Conservation (phyloP, 1,140 invertebrate species). For the Archivesica marissinica region DNA sequence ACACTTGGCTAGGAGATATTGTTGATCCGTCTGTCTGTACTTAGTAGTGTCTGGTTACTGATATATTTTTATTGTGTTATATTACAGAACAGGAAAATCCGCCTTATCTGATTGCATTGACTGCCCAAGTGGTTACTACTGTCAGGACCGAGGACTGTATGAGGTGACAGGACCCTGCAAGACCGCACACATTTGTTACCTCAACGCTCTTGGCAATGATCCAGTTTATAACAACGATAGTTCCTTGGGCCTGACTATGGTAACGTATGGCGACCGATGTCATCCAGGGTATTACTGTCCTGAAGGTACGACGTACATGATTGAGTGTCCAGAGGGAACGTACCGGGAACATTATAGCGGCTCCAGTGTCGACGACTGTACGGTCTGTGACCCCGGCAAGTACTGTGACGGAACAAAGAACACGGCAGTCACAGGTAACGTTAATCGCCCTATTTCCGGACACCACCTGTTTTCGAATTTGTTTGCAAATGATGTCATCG, state of each 20-base stretch:
- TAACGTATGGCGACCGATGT: constrained; percentile 80
- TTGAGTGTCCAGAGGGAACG: constrained; percentile 79
- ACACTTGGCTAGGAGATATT: no score
- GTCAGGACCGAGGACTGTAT: constrained; percentile 75
- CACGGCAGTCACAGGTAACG: constrained; percentile 72
- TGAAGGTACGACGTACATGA: constrained; percentile 75
- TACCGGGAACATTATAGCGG: constrained; percentile 78
- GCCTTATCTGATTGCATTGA: constrained; percentile 73
- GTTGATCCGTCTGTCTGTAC: no score
- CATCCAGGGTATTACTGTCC: constrained; percentile 78
- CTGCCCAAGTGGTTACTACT: constrained; percentile 80
- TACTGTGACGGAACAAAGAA: constrained; percentile 80
- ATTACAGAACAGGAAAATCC: constrained; percentile 75
- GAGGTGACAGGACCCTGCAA: constrained; percentile 77
- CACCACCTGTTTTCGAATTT: no score
- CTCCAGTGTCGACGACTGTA: constrained; percentile 69
- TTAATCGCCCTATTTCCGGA: no score
- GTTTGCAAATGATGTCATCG: no score
- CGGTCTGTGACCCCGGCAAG: constrained; percentile 78
- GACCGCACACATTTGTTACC: constrained; percentile 81
- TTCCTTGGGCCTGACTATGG: constrained; percentile 76
- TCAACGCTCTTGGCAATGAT: constrained; percentile 73
- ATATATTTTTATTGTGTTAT: not conserved
- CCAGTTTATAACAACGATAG: constrained; percentile 81
- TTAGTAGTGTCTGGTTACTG: no score